Evolutionary conservation across 2,888 invertebrate species (phyloP).

Genomic region (Aromia moschata): DNA sequence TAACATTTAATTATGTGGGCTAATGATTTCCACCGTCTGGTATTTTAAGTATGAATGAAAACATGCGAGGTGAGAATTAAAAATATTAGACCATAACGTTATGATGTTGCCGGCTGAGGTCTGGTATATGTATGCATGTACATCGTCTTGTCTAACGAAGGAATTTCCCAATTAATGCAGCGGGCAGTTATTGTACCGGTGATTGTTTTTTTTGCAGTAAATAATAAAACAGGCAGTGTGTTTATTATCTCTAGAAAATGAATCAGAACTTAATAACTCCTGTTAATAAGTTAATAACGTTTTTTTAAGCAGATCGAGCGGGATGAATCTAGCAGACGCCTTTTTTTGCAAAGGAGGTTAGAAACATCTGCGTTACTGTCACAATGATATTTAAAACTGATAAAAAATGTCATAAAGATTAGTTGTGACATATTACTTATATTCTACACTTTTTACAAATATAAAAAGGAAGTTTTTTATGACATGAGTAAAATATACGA

Average conservation of each 20-base stretch:
- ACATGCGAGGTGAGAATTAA: neutral
- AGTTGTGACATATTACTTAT: too few species aligned
- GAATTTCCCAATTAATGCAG: conserved; percentile 1
- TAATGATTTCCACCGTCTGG: neutral
- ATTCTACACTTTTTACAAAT: too few species aligned
- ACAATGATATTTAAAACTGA: too few species aligned
- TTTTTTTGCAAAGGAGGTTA: neutral
- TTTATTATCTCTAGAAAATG: neutral
- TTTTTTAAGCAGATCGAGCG: neutral
- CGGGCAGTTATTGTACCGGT: conserved; percentile 3
- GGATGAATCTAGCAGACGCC: neutral
- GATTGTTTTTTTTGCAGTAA: neutral
- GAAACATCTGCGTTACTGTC: neutral
- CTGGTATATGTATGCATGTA: too few species aligned
- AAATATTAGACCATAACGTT: conserved; percentile 19
- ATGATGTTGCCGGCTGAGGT: neutral
- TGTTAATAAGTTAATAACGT: too few species aligned
- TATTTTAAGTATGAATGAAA: conserved; percentile 8
- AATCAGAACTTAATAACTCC: too few species aligned
- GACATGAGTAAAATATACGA: too few species aligned
- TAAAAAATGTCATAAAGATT: too few species aligned
- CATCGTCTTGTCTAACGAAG: conserved; percentile 1
- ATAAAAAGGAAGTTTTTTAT: too few species aligned
- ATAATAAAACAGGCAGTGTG: neutral
- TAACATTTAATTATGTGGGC: neutral